Conservation (phyloP, 2,797 vertebrate genomes). For the Phataginus tetradactyla region DNA sequence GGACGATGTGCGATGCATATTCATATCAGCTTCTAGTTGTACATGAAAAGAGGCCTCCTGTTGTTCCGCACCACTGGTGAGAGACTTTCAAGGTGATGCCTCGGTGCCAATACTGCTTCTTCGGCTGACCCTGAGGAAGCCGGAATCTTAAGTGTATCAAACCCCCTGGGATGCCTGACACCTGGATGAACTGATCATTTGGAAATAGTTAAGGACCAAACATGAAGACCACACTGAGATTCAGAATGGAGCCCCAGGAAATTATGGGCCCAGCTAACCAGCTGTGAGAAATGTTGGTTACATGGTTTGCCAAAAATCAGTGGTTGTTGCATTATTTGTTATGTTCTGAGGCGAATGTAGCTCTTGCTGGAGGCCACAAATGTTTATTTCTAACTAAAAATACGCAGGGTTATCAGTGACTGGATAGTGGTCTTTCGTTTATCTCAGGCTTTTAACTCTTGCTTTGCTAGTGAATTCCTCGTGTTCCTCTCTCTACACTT, state of each 20-base stretch:
- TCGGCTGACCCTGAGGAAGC: not conserved
- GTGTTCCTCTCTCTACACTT: constrained; percentile 3
- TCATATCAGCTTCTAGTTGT: not conserved
- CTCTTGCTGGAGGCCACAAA: not conserved
- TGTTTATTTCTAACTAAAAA: not conserved
- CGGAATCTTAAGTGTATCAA: not conserved
- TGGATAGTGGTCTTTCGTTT: not conserved
- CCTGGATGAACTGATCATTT: not conserved
- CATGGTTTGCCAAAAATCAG: not conserved
- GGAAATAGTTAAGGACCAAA: not conserved
- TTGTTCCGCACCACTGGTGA: not conserved
- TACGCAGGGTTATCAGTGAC: not conserved
- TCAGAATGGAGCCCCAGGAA: not conserved
- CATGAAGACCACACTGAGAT: not conserved
- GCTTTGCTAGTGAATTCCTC: not conserved
- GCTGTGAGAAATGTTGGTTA: not conserved
- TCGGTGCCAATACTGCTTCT: not conserved
- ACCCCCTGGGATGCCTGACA: not conserved
- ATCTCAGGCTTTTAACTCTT: not conserved
- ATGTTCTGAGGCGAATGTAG: not conserved
- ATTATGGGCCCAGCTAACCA: not conserved
- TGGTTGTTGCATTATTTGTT: not conserved
- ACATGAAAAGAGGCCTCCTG: not conserved
- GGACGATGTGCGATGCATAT: not conserved
- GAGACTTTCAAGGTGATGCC: not conserved